These are phyloP conservation scores for Furnarius figulus DNA, from an alignment of 2,113 vertebrate genomes.

Conservation along the genomic window DNA sequence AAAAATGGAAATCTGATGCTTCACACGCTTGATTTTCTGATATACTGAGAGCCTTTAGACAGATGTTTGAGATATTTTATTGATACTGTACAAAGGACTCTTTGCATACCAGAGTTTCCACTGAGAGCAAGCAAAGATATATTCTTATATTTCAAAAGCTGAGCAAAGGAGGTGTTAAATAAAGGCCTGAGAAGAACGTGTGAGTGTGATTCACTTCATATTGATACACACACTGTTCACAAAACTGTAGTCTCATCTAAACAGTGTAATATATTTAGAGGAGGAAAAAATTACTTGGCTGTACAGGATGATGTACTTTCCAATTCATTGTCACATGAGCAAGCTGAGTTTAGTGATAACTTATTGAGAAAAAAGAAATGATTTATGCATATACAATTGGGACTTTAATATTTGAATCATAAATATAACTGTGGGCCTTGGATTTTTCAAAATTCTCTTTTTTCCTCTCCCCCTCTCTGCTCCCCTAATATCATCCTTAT, in stretches of 20 bases:
- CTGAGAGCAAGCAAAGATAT: background rate
- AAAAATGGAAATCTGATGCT: background rate
- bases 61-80: background rate
- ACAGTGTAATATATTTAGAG: background rate
- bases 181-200: slow-evolving; percentile 1
- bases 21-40: background rate
- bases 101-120: background rate
- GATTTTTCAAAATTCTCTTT: background rate
- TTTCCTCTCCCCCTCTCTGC: background rate
- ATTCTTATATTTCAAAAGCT: background rate
- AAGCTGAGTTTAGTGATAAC: background rate
- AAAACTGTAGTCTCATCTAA: slow-evolving; percentile 12
- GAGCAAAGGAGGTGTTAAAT: slow-evolving; percentile 2
- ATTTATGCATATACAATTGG: background rate
- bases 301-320: background rate
- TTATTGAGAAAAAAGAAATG: background rate
- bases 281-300: background rate
- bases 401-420: background rate
- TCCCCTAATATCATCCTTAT: background rate
- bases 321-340: background rate
- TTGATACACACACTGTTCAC: background rate
- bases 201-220: background rate
- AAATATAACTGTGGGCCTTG: background rate
- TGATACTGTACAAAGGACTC: background rate
- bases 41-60: background rate